Evolutionary conservation across 64 coral and sea anemone species (phyloP), one percentile per base, ranked within the genome.

Genomic region (Pocillopora verrucosa): DNA sequence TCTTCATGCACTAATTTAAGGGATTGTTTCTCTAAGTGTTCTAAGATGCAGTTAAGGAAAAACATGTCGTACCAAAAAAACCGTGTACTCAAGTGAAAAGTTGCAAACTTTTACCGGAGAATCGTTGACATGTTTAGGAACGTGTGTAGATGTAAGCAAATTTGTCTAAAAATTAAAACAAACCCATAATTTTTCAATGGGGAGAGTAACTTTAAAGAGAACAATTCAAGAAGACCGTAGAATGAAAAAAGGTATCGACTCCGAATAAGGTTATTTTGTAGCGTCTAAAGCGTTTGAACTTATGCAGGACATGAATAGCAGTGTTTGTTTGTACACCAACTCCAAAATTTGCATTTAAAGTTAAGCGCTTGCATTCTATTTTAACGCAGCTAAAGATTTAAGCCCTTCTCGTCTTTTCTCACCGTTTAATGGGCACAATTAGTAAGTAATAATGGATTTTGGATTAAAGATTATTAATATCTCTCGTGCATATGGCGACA

Each of bases 291-390:
- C 59, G n/a, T 20, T 25, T 20, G 58, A 16, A 14, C 56, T 13
- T 59, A 25, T 59, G 20, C 58, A 20, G 11, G 77, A 59, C n/a
- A 25, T 59, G 9, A 30, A 58, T 30, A 79, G 77, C 77, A 70
- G 67, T 79, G 77, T 79, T 79, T 79, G 77, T 79, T 79, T 79
- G 77, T 79, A 56, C 41, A 79, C 57, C n/a, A 60, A 24, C 19
- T 24, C 56, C 10, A 36, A 22, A 6, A 26, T 79, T 79, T 79
- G 77, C 77, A 79, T 79, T 59, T 19, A 30, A 34, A 24, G 22
- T 79, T 60, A 79, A 58, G 37, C 56, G 13, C 13, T 58, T 16
- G 56, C 37, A 77, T 77, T 77, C 75, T 37, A 58, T 22, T 35
- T 77, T 5, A 56, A 77, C 75, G 75, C 16, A 20, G 75, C 11